Evolutionary conservation across 2,888 invertebrate genomes (phyloP), one percentile per base, ranked within the genome.

Genomic region (Pediacus dermestoides): DNA sequence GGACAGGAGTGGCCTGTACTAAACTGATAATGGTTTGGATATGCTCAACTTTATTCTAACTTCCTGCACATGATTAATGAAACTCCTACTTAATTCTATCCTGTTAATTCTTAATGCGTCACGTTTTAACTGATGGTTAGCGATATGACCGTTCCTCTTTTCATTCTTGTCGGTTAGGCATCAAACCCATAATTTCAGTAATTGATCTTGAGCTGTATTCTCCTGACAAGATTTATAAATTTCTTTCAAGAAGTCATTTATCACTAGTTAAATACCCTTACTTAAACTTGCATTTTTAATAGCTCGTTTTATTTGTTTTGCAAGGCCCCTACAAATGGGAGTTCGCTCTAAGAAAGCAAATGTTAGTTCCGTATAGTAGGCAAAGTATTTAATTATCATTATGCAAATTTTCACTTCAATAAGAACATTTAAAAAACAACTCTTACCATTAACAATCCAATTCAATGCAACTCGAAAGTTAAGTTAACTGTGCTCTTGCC

Each of bases 11-110:
- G 61, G 59, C 58, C 55, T 58, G 57, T 55, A 56, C 50, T 55
- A 50, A 55, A 55, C 58, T 57, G 64, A 64, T 64, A 64, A 63
- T 60, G 50, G 53, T 39, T 36, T 45, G 50, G 51, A 53, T 48
- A 49, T 52, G 57, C 53, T 52, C 50, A 53, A 53, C 48, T 51
- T 52, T 53, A 44, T 46, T 44, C 39, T 46, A 48, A 49, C 56
- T 60, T 61, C 60, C 61, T 57, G 58, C 57, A 61, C 59, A 63
- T 66, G 65, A 66, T 66, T 66, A 67, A 67, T 66, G 63, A 63
- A 60, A 55, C 56, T 59, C 28, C 55, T 56, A 59, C 60, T 63
- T 66, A 64, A 66, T 64, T 63, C 58, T 58, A 61, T 63, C 63
- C 61, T 52, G 60, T 63, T 64, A 63, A 65, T 66, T 66, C 63